Conservation (phyloP, 1,140 invertebrate species). For the Octopus sinensis region DNA sequence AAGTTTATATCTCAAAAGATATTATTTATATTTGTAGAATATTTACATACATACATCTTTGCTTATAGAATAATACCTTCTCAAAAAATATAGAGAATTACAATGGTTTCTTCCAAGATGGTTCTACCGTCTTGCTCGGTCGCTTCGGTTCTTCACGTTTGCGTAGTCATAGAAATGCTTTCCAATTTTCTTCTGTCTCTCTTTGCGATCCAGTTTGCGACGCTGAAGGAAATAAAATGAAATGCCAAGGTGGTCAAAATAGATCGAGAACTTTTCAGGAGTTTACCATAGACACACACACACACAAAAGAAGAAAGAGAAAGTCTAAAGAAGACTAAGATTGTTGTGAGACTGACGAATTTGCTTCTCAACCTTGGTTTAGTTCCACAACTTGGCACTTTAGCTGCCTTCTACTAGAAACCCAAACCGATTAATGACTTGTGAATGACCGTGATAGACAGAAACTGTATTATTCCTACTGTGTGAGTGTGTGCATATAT, state of each 20-base stretch:
- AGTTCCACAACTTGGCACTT: not conserved
- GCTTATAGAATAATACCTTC: no score
- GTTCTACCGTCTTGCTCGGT: not conserved
- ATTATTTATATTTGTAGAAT: no score
- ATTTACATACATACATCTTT: no score
- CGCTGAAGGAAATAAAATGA: constrained; percentile 34
- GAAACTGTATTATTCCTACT: no score
- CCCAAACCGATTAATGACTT: no score
- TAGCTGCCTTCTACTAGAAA: no score
- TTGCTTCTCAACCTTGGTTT: not conserved
- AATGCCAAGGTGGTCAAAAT: not conserved
- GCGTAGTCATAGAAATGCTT: constrained; percentile 88
- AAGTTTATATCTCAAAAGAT: no score
- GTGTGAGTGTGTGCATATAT: no score
- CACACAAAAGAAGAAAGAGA: not conserved
- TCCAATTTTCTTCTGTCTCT: constrained; percentile 80
- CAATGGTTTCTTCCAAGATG: no score
- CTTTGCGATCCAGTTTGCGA: constrained; percentile 56
- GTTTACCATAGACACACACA: not conserved
- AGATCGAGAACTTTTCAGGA: no score
- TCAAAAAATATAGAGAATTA: no score
- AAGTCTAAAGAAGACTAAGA: not conserved
- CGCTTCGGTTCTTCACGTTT: constrained; percentile 77
- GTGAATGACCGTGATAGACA: no score
- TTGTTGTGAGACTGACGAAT: not conserved